A percentile compares a stretch with the other conserved stretches of the same genome.
Conservation (phyloP, 2,888 invertebrate genomes). For the Lepidocyrtoides sp. region DNA sequence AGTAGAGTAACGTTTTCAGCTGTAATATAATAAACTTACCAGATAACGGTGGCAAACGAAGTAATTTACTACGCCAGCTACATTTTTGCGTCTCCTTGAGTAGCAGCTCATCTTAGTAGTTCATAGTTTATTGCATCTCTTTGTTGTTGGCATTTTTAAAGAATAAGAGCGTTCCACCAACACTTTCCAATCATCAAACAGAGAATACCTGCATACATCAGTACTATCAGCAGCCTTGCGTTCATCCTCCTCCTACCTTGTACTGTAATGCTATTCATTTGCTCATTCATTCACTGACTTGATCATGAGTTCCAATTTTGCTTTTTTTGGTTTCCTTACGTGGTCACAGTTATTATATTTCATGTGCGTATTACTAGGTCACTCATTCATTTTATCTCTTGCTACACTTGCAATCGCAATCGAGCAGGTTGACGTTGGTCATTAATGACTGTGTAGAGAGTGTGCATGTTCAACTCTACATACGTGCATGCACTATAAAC, state of each 20-base stretch:
- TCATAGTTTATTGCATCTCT: no score
- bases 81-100: background rate
- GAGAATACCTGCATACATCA: no score
- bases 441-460: background rate
- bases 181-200: slow-evolving; percentile 7
- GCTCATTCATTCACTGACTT: slow-evolving; percentile 5
- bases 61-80: no score
- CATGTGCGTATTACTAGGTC: slow-evolving; percentile 25
- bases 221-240: no score
- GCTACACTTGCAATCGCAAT: background rate
- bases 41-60: no score
- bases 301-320: slow-evolving; percentile 35
- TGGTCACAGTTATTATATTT: background rate
- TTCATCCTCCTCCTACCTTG: background rate
- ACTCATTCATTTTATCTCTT: slow-evolving; percentile 15
- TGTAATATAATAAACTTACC: no score
- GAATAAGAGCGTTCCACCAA: background rate
- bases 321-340: slow-evolving; percentile 30
- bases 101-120: no score
- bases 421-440: background rate
- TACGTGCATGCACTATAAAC: background rate
- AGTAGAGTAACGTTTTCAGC: no score
- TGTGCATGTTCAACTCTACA: background rate
- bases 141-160: background rate
- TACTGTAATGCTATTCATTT: background rate